Conservation (phyloP, 2,113 vertebrate species). For the Coregonus clupeaformis region DNA sequence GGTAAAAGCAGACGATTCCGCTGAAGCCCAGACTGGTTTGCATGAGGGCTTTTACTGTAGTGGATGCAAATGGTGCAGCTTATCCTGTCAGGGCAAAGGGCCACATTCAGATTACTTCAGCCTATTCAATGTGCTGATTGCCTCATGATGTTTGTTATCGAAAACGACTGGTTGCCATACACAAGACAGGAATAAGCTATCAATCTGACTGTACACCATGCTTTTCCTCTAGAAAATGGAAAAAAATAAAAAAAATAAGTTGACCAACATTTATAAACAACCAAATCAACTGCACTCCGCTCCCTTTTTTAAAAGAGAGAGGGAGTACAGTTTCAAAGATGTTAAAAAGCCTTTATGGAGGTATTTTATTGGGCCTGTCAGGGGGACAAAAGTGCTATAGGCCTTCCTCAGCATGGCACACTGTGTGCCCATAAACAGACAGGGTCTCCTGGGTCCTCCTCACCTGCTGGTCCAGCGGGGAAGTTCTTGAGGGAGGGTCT, state of each 20-base stretch:
- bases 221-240: too few relatives aligned
- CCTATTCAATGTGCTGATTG: too few relatives aligned
- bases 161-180: too few relatives aligned
- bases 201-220: too few relatives aligned
- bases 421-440: slow-evolving; percentile 7
- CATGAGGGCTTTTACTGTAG: slow-evolving; percentile 44
- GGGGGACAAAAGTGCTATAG: too few relatives aligned
- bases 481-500: slow-evolving; percentile 98
- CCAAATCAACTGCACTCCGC: too few relatives aligned
- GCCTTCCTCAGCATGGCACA: slow-evolving; percentile 14
- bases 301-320: background rate
- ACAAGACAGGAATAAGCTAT: too few relatives aligned
- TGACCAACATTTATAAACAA: too few relatives aligned
- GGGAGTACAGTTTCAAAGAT: slow-evolving; percentile 34
- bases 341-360: slow-evolving; percentile 57
- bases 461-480: slow-evolving; percentile 90
- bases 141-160: too few relatives aligned
- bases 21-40: slow-evolving; percentile 45
- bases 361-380: slow-evolving; percentile 48
- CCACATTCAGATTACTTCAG: too few relatives aligned
- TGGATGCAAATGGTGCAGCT: slow-evolving; percentile 54
- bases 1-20: slow-evolving; percentile 45
- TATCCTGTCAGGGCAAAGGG: background rate
- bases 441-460: slow-evolving; percentile 10
- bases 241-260: too few relatives aligned